Evolutionary conservation across 2,888 invertebrate genomes (phyloP).

Genomic region (Acronicta alni): DNA sequence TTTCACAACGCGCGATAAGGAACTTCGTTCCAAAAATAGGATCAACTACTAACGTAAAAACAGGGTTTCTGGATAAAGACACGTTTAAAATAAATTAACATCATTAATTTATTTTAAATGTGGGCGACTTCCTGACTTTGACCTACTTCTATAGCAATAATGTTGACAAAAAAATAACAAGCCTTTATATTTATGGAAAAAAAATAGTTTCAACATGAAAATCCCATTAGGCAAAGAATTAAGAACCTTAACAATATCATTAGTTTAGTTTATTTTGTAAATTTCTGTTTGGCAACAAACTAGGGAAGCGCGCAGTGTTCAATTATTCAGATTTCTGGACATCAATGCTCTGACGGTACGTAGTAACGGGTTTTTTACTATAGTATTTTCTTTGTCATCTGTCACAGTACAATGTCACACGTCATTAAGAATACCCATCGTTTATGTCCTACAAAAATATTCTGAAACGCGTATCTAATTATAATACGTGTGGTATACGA

Average conservation of each 20-base stretch:
- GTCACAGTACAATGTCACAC: slow-evolving; percentile 36
- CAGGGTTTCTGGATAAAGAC: no score
- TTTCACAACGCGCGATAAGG: no score
- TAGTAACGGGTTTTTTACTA: slow-evolving; percentile 21
- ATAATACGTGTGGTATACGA: background rate
- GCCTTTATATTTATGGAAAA: no score
- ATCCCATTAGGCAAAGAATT: background rate
- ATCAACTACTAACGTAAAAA: no score
- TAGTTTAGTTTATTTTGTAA: background rate
- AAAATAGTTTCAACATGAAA: no score
- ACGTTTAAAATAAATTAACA: no score
- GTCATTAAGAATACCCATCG: slow-evolving; percentile 38
- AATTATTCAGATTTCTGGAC: slow-evolving; percentile 41
- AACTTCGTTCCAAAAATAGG: no score
- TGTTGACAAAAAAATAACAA: no score
- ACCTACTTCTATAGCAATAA: no score
- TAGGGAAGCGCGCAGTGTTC: slow-evolving; percentile 3
- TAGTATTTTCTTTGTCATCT: slow-evolving; percentile 44
- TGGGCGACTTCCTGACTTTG: no score
- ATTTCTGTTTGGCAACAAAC: slow-evolving; percentile 4
- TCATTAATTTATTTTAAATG: no score
- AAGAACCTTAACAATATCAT: background rate
- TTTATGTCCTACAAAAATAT: slow-evolving; percentile 25
- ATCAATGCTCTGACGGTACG: slow-evolving; percentile 39
- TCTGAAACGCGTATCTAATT: slow-evolving; percentile 15